Conservation (phyloP, 2,797 vertebrate species). For the Urocyon cinereoargenteus region DNA sequence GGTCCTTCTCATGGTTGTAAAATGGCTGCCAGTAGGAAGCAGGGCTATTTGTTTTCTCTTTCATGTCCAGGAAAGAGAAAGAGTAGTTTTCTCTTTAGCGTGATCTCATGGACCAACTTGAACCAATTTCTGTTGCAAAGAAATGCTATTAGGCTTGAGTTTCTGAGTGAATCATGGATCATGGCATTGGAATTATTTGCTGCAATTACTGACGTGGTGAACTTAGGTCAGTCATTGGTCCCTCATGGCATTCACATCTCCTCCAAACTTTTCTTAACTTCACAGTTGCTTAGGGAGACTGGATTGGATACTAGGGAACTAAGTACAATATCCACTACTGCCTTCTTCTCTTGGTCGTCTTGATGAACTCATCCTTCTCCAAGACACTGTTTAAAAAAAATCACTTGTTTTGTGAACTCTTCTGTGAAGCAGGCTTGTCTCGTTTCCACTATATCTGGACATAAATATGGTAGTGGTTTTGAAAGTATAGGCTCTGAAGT, state of each 20-base stretch:
- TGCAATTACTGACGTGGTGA: neutral
- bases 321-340: too few relatives aligned
- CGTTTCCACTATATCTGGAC: neutral
- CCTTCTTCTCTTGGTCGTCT: neutral
- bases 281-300: neutral
- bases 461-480: neutral
- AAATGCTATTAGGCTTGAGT: neutral
- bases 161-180: neutral
- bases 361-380: neutral
- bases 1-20: neutral
- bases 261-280: neutral
- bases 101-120: neutral
- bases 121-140: neutral
- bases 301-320: neutral
- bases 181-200: neutral
- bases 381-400: neutral
- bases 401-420: neutral
- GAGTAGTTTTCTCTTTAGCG: neutral
- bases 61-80: neutral
- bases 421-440: neutral
- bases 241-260: neutral
- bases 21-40: neutral
- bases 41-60: neutral
- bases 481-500: neutral
- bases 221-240: neutral